Evolutionary conservation across 2,888 invertebrate species (phyloP).

Genomic region (Eilema sororculum): DNA sequence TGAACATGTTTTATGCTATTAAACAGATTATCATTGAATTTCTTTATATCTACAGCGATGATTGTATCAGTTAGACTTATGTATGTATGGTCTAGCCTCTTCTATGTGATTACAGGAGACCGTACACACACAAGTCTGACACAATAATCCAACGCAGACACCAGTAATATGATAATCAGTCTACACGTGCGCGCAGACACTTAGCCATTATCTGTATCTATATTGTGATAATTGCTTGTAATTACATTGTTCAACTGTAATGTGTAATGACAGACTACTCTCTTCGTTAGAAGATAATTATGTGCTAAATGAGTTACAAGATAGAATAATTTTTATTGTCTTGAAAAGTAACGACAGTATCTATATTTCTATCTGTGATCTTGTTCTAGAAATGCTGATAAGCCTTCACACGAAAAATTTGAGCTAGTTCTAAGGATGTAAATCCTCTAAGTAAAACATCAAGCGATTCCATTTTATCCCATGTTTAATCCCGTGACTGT

Average conservation of each 20-base stretch:
- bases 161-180: constrained; percentile 30
- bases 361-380: too few relatives aligned
- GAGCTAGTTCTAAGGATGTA: too few relatives aligned
- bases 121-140: background rate
- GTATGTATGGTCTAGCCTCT: background rate
- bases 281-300: background rate
- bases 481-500: too few relatives aligned
- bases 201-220: constrained; percentile 5
- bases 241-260: constrained; percentile 15
- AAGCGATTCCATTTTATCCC: too few relatives aligned
- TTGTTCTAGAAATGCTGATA: too few relatives aligned
- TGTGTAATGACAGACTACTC: background rate
- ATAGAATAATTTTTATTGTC: too few relatives aligned
- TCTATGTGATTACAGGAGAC: background rate
- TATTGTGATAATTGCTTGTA: constrained; percentile 7
- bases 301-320: background rate
- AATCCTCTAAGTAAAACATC: too few relatives aligned
- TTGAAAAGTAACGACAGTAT: too few relatives aligned
- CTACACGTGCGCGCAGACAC: constrained; percentile 30
- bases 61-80: background rate
- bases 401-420: too few relatives aligned
- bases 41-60: background rate
- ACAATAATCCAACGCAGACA: constrained; percentile 7
- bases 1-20: too few relatives aligned
- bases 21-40: too few relatives aligned